A percentile compares a stretch with the other conserved stretches of the same genome.
Evolutionary conservation across 2,888 invertebrate species (phyloP).

Genomic region (Bombyx huttoni): DNA sequence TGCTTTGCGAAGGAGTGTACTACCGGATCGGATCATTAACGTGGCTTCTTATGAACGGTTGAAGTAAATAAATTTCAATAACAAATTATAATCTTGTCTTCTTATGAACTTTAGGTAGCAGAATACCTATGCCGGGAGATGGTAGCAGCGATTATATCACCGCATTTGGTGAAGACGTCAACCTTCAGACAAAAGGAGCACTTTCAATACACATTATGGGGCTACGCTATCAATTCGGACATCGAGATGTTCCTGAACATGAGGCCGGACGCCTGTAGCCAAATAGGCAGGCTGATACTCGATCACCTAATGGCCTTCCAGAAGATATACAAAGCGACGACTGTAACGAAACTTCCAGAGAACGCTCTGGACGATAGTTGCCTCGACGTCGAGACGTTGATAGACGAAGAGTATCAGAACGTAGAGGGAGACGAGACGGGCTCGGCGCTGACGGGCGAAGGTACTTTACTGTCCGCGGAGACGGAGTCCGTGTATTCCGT

Average conservation of each 20-base stretch:
- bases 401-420: conserved; percentile 63
- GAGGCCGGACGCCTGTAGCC: conserved; percentile 71
- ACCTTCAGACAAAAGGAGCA: conserved; percentile 65
- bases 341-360: conserved; percentile 35
- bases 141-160: conserved; percentile 67
- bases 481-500: conserved; percentile 56
- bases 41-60: too few relatives aligned
- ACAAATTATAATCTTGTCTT: not conserved
- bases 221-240: conserved; percentile 69
- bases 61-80: too few relatives aligned
- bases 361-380: conserved; percentile 44
- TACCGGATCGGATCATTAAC: too few relatives aligned
- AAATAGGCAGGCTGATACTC: conserved; percentile 68
- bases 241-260: conserved; percentile 73
- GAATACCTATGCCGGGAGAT: conserved; percentile 77
- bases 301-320: conserved; percentile 68
- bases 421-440: conserved; percentile 55
- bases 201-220: conserved; percentile 71
- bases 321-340: conserved; percentile 55
- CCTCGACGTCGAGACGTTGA: conserved; percentile 51
- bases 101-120: conserved; percentile 51
- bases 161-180: conserved; percentile 58
- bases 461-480: conserved; percentile 49
- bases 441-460: conserved; percentile 52
- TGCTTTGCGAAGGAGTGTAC: too few relatives aligned